Conservation (phyloP, 1,140 invertebrate genomes). For the Psix sp. region DNA sequence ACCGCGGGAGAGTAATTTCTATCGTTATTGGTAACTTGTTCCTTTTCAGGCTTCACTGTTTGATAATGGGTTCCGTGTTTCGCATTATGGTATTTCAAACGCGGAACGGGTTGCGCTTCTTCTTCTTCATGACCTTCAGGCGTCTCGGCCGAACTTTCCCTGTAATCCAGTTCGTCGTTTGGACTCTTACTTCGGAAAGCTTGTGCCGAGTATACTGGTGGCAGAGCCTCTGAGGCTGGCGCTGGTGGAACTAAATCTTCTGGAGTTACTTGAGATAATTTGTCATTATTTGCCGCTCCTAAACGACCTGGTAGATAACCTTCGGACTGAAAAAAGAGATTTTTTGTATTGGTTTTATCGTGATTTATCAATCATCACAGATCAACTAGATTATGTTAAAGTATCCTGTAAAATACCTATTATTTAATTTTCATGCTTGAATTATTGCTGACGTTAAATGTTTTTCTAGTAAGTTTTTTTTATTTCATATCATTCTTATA, state of each 20-base stretch:
- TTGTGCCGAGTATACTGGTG: slow-evolving; percentile 67
- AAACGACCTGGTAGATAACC: slow-evolving; percentile 64
- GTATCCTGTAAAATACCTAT: no score
- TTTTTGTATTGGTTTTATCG: no score
- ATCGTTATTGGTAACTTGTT: slow-evolving; percentile 33
- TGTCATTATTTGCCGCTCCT: slow-evolving; percentile 60
- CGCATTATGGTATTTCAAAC: slow-evolving; percentile 33
- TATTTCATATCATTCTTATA: no score
- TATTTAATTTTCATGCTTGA: no score
- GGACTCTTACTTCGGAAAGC: slow-evolving; percentile 61
- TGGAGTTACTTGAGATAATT: slow-evolving; percentile 57
- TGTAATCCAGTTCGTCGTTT: slow-evolving; percentile 47
- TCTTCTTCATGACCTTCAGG: slow-evolving; percentile 24
- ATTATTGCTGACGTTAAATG: no score
- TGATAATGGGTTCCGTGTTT: slow-evolving; percentile 37
- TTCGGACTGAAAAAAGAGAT: slow-evolving; percentile 62
- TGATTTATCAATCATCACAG: no score
- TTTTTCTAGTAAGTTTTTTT: no score
- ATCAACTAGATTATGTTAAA: no score
- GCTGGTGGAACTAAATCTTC: slow-evolving; percentile 66
- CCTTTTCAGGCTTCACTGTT: slow-evolving; percentile 32
- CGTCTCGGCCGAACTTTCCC: slow-evolving; percentile 35
- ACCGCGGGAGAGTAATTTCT: slow-evolving; percentile 42
- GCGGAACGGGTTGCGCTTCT: slow-evolving; percentile 12
- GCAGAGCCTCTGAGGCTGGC: slow-evolving; percentile 64